Evolutionary conservation across 1,140 invertebrate genomes (phyloP), one percentile per base, ranked within the genome.

Genomic region (Antheraea pernyi): DNA sequence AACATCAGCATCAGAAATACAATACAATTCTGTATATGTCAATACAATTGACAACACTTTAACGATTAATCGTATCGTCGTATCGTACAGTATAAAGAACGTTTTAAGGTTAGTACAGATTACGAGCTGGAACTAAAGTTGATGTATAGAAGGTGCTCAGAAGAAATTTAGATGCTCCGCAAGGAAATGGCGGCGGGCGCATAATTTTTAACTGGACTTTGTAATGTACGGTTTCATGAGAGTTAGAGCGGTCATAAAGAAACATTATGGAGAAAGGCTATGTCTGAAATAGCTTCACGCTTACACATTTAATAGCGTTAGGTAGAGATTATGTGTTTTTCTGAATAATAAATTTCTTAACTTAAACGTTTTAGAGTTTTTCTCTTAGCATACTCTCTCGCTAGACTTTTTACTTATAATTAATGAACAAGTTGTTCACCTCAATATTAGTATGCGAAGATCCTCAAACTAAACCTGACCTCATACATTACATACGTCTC

Each of bases 41-140:
- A 42, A 42, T 42, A 42, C 7, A 64, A 18, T 16, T 0, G 58
- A 10, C 39, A 42, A 42, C 11, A 16, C 46, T n/a, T n/a, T 13
- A 53, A 61, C 60, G 60, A 65, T 65, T 65, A 30, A 22, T 18
- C 22, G 19, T n/a, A 37, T 37, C 16, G 30, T 76, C 85, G 82
- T 77, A 36, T 79, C 83, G 81, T 71, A 16, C 19, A 9, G 0
- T 75, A 7, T 80, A 83, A 86, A 81, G 0, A 39, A 60, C 65
- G 10, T 67, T 30, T 42, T 59, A 48, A 75, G 76, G 81, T 83
- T 86, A 83, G 83, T 80, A 75, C 79, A 81, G 79, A 78, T 84
- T 80, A 84, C 77, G 75, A 83, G 74, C 77, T 82, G 78, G 78
- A 83, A 86, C 77, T 79, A 84, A 80, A 83, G 79, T 85, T 86